Base-by-base conservation (phyloP, 2,888 invertebrate genomes). In the Parnassius smintheus region DNA sequence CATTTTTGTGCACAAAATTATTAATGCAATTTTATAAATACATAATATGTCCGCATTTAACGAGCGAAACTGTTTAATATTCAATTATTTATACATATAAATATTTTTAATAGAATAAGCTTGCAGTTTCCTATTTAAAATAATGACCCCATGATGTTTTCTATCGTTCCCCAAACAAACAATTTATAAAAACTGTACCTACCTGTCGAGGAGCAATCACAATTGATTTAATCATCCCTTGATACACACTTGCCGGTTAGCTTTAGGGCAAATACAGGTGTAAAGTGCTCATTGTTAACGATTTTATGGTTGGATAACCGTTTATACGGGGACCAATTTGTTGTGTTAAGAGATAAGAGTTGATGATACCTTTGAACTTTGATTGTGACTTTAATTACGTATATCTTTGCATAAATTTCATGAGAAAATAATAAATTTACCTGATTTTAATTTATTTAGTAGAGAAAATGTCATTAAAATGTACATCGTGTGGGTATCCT, bases 231-330 rank as follows among this genome's bases (percentile, higher is more conserved):
- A 52, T 51, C 18, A 35, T 41, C 41, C 60, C 54, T 49, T 22
- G 10, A 18, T 13, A 48, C 55, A 65, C 78, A 84, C 81, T 82
- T 81, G 84, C 74, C 49, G 59, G 70, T 80, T 72, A 87, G 85
- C 86, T 75, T 62, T 57, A 74, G 76, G 84, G 86, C 74, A 88
- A 88, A 88, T 75, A 88, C 88, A 88, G 88, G 89, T 88, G 88
- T 70, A 69, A 69, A 57, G 56, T 60, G 61, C 66, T 60, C 58
- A 64, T 66, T 69, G 66, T 54, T 61, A 63, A 59, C 62, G 53
- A 65, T 51, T 58, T 49, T 56, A 63, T 51, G 67, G 66, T 61
- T 63, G 62, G 61, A 45, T 65, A 52, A 45, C 7, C 10, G 18
- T 53, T 53, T 49, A 13, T 25, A 54, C 44, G 13, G 56, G 52